These are phyloP conservation scores for Sclerurus mexicanus DNA, from an alignment of 2,113 vertebrate genomes.

Conservation along the genomic window DNA sequence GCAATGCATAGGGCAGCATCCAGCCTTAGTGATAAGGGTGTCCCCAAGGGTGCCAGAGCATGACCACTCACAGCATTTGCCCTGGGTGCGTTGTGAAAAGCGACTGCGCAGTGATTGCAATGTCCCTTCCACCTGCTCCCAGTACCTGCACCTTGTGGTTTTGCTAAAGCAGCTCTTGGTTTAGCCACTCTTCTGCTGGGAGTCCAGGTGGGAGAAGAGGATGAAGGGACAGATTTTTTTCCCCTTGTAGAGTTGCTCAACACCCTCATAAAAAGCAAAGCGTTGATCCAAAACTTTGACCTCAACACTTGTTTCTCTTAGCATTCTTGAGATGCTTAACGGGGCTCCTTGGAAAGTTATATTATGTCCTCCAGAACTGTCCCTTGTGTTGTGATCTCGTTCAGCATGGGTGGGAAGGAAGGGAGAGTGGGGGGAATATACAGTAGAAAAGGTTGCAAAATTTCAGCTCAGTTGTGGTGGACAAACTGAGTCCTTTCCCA, in stretches of 20 bases:
- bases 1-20: background rate
- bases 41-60: background rate
- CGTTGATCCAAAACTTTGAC: background rate
- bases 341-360: background rate
- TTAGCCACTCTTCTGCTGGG: background rate
- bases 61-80: rapidly evolving
- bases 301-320: background rate
- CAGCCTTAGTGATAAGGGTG: background rate
- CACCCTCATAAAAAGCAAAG: background rate
- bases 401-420: background rate
- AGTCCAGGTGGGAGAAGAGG: background rate
- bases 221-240: background rate
- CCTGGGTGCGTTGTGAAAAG: background rate
- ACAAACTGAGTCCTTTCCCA: background rate
- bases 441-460: background rate
- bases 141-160: background rate
- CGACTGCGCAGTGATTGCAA: rapidly evolving
- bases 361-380: background rate
- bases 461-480: background rate
- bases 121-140: background rate
- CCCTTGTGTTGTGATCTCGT: background rate
- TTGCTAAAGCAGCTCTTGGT: background rate
- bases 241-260: background rate
- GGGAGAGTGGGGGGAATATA: background rate
- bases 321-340: background rate